phyloP scores from a whole-genome alignment of 2,113 vertebrate species.

The Megaceryle maxima region DNA sequence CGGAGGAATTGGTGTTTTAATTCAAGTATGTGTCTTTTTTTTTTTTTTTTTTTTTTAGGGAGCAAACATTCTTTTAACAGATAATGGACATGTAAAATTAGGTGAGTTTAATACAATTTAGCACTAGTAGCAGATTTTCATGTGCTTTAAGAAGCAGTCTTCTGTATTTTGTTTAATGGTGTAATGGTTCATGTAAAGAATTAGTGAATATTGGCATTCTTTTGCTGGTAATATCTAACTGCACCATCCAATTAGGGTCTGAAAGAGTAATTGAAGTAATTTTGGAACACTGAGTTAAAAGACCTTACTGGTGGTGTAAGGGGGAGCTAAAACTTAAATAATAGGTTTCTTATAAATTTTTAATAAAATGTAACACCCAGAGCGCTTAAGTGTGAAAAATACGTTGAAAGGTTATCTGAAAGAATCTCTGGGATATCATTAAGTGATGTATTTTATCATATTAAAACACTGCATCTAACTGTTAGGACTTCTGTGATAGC shows the following conservation, averaged over 20 bases:
- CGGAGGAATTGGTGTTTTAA: slow-evolving; percentile 9
- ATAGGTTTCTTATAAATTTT: not conserved
- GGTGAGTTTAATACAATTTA: slow-evolving; percentile 78
- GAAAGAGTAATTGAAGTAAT: not conserved
- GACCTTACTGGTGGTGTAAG: not conserved
- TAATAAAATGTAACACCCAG: not conserved
- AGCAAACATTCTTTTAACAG: slow-evolving; percentile 97
- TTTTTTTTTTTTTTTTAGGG: slow-evolving; percentile 80
- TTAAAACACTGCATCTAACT: not conserved
- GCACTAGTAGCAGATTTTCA: not conserved
- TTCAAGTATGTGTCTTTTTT: not conserved
- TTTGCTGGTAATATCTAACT: not conserved
- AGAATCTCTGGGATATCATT: not conserved
- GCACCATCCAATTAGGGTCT: not conserved
- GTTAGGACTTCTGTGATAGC: not conserved
- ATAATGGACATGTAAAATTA: slow-evolving; percentile 97
- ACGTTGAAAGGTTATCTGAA: not conserved
- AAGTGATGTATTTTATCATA: not conserved
- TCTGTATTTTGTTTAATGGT: not conserved
- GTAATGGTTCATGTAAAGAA: not conserved
- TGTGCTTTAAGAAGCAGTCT: not conserved
- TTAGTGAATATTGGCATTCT: not conserved
- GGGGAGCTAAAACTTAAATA: not conserved
- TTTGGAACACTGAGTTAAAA: not conserved
- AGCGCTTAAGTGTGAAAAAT: not conserved